Percentiles rank a stretch among this genome's conserved stretches.
Evolutionary conservation across 2,113 vertebrate species (phyloP).

Genomic region (Addax nasomaculatus): DNA sequence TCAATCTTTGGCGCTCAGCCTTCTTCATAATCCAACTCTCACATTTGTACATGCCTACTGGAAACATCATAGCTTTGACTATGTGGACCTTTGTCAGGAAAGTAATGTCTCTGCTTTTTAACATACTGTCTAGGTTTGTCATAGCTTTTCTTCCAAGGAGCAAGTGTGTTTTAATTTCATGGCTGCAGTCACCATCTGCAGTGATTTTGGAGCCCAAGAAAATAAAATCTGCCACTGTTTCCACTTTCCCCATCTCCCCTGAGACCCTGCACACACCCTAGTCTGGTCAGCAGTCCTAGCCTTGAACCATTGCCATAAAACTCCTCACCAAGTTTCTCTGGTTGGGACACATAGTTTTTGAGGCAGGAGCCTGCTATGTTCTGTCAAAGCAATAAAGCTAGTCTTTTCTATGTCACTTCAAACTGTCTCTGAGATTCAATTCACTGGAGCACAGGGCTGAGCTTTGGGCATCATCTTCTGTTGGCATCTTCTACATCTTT

Average conservation of each 20-base stretch:
- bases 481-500: neutral
- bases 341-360: neutral
- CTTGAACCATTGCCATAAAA: neutral
- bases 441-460: neutral
- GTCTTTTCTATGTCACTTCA: neutral
- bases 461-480: neutral
- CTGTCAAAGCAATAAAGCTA: neutral
- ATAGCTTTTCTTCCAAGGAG: neutral
- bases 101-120: neutral
- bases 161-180: neutral
- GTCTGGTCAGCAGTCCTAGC: neutral
- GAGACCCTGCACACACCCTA: neutral
- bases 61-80: neutral
- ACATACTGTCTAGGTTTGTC: neutral
- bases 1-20: neutral
- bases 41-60: neutral
- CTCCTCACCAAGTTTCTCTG: neutral
- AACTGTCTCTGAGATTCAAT: neutral
- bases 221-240: neutral
- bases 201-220: neutral
- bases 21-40: neutral
- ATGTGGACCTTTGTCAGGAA: neutral
- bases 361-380: neutral
- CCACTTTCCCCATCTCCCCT: neutral
- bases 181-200: neutral